Evolutionary conservation across 2,888 invertebrate species (phyloP).

Genomic region (Drosophila setosimentum): DNA sequence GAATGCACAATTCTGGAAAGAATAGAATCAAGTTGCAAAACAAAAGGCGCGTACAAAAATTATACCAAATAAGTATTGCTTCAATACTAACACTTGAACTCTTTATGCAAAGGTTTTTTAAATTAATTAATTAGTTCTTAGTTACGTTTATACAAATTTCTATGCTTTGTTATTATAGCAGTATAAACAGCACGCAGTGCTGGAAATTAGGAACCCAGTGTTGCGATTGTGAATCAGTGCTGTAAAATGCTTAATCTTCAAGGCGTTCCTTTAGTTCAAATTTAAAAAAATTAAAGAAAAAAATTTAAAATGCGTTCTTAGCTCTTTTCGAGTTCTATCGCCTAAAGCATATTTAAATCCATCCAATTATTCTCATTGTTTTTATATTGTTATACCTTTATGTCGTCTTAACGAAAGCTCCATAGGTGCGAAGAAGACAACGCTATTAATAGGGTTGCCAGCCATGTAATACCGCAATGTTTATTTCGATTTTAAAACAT

Average conservation of each 20-base stretch:
- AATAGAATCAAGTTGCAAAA: background rate
- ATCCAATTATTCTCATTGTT: background rate
- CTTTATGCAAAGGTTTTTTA: background rate
- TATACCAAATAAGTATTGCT: background rate
- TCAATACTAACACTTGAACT: background rate
- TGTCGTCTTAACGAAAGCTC: conserved; percentile 3
- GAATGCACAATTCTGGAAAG: background rate
- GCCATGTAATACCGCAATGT: background rate
- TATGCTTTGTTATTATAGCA: too few species aligned
- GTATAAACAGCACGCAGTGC: background rate
- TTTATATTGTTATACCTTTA: background rate
- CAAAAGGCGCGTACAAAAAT: background rate
- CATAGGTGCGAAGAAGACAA: conserved; percentile 45
- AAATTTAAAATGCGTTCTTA: background rate
- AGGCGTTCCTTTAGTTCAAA: background rate
- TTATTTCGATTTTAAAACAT: background rate
- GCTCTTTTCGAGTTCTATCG: background rate
- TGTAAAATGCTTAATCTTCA: conserved; percentile 1
- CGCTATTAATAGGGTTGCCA: conserved; percentile 51
- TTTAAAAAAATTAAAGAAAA: conserved; percentile 12
- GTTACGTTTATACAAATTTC: background rate
- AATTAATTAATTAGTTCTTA: background rate
- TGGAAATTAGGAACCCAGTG: background rate
- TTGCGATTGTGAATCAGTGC: conserved; percentile 25
- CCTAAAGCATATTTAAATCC: background rate